Base-by-base conservation (phyloP, 1,140 invertebrate genomes). In the Cydia splendana region DNA sequence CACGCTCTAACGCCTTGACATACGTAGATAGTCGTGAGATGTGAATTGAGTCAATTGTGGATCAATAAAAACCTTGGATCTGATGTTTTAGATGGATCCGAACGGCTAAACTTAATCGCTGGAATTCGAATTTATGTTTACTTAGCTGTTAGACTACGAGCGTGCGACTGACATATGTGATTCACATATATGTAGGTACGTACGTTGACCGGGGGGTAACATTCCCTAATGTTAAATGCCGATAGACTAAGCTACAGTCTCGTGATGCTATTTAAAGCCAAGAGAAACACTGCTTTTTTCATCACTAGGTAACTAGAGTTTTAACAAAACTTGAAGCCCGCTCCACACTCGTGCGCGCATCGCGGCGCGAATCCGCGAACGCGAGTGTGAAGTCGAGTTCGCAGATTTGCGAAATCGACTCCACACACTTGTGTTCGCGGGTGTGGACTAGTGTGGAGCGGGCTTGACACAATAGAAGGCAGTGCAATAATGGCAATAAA, bases 1-100 rank as follows among this genome's bases (percentile, higher is more conserved):
- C 53, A 57, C 53, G 53, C 53, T 57, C 53, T 57, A 57, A 57
- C 53, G n/a, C 53, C 53, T 18, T 57, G 15, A 57, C 53, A 18
- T 57, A 18, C 15, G 53, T 9, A 48, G 53, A 57, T 7, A 18
- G 53, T 57, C n/a, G n/a, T 57, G 53, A 57, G n/a, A 18, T 57
- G n/a, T 57, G 4, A 57, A 24, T 24, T 24, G 24, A 1, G 24
- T 24, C 24, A 24, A 24, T 24, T 57, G n/a, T 57, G 15, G 15
- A 18, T 57, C n/a, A 18, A 48, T 15, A 4, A 48, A 15, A 0
- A 48, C 45, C 45, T 48, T 48, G 13, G 4, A 48, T 12, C 12
- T 15, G 13, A 48, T 48, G 45, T 48, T 48, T 48, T 48, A 12
- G 45, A 48, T 45, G 34, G 34, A 7, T 48, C 13, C 13, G 45